These are phyloP conservation scores for Alviniconcha marisindica DNA, from an alignment of 1,140 invertebrate genomes.

Conservation along the genomic window DNA sequence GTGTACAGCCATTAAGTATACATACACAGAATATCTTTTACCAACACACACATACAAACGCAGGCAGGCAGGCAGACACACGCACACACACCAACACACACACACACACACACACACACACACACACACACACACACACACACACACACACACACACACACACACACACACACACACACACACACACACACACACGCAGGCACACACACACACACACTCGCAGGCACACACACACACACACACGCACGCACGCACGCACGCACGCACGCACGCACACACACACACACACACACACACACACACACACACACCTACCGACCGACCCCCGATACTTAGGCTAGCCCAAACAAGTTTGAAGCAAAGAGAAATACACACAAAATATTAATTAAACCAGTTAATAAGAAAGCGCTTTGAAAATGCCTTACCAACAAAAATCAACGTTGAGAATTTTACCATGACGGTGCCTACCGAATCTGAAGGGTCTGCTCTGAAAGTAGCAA, in stretches of 20 bases:
- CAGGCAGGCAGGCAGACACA: not conserved
- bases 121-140: not conserved
- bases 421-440: no score
- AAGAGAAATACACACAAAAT: not conserved
- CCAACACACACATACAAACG: not conserved
- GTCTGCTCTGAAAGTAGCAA: no score
- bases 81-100: not conserved
- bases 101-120: slow-evolving; percentile 12
- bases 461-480: no score
- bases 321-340: no score
- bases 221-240: not conserved
- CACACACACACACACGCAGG: not conserved
- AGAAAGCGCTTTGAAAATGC: no score
- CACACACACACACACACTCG: not conserved
- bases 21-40: not conserved
- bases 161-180: slow-evolving; percentile 2
- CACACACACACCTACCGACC: slow-evolving; percentile 16
- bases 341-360: no score
- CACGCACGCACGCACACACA: slow-evolving; percentile 15
- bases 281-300: slow-evolving; percentile 28
- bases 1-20: no score
- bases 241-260: not conserved
- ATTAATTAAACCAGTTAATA: no score
- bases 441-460: no score
- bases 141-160: not conserved